These are phyloP conservation scores for Lepidurus couesii DNA, from an alignment of 1,140 invertebrate species.

Conservation along the genomic window DNA sequence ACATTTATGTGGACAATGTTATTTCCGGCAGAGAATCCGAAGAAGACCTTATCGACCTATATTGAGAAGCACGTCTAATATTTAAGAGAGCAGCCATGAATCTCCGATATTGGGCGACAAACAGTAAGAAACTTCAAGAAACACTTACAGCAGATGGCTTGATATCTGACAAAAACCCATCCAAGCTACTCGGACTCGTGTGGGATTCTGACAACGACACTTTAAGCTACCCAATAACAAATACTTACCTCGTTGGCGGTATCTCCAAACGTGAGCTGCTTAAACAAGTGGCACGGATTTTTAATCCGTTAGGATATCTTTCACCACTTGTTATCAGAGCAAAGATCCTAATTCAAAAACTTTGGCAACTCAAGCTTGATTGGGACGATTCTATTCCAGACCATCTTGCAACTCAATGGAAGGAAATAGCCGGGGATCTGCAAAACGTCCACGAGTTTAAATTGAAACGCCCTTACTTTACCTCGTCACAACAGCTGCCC, in stretches of 20 bases:
- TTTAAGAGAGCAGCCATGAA: not conserved
- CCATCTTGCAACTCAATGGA: not conserved
- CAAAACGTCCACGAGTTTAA: not conserved
- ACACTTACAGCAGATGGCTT: not conserved
- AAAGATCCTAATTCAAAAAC: constrained; percentile 35
- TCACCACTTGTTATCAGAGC: constrained; percentile 34
- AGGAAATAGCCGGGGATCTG: not conserved
- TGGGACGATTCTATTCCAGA: constrained; percentile 36
- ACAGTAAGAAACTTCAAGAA: not conserved
- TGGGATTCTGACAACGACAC: constrained; percentile 26
- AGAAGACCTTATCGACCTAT: not conserved
- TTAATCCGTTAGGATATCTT: constrained; percentile 36
- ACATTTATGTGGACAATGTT: constrained; percentile 27
- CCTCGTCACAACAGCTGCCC: not conserved
- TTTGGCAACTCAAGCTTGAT: constrained; percentile 34
- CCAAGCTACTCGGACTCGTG: constrained; percentile 27
- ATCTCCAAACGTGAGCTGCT: constrained; percentile 34
- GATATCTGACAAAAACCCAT: not conserved
- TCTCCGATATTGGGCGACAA: not conserved
- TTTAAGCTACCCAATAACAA: not conserved
- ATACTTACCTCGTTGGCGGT: not conserved
- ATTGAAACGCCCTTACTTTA: constrained; percentile 23
- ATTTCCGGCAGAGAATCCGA: not conserved
- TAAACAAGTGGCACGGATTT: constrained; percentile 31
- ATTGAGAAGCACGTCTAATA: not conserved